phyloP scores from a whole-genome alignment of 2,888 invertebrate genomes.

The Tetranychus piercei region DNA sequence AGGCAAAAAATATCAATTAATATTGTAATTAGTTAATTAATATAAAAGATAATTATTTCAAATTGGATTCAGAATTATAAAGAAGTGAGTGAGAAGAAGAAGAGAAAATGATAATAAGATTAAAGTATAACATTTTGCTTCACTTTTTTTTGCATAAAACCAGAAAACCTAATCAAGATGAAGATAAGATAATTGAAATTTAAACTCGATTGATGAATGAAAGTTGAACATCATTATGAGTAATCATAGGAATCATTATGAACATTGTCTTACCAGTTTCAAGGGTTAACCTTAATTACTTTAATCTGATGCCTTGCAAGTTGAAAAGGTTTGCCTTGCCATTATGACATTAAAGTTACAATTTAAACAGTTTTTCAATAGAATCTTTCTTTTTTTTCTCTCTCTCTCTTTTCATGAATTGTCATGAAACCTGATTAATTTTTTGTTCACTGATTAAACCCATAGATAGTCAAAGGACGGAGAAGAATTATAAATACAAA shows the following conservation, averaged over 20 bases:
- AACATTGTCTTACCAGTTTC: too few species aligned
- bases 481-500: background rate
- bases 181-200: background rate
- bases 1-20: background rate
- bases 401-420: background rate
- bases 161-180: too few species aligned
- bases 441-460: background rate
- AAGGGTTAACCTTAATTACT: too few species aligned
- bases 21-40: background rate
- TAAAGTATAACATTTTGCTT: too few species aligned
- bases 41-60: constrained; percentile 5
- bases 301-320: too few species aligned
- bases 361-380: background rate
- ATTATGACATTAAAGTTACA: background rate
- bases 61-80: background rate
- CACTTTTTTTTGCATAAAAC: too few species aligned
- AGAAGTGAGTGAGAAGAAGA: background rate
- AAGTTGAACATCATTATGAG: background rate
- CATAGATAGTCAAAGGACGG: background rate
- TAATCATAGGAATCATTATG: background rate
- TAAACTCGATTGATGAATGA: background rate
- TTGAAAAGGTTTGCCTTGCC: too few species aligned
- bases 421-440: background rate
- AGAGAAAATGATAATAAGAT: too few species aligned
- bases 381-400: background rate